Base-by-base conservation (phyloP, 2,797 vertebrate genomes). In the Heterohyrax brucei region DNA sequence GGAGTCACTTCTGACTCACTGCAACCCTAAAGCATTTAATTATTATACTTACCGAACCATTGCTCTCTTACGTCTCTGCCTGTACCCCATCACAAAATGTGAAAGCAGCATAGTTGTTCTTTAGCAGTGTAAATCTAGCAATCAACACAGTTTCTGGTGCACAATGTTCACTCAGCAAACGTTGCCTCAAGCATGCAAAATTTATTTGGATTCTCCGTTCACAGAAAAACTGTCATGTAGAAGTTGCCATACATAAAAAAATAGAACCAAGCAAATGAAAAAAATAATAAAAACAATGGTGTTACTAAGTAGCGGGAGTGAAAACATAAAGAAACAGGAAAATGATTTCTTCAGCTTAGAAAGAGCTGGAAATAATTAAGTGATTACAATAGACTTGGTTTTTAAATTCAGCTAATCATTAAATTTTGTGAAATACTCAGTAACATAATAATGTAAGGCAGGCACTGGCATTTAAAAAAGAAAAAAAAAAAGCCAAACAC, bases 261-360 rank as follows among this genome's bases (percentile, higher is more conserved):
- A 79, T 19, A 87, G 39, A 92, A 59, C 21, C 76, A 92, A 94
- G 33, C 6, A 92, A 68, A 85, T 33, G 28, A 94, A 79, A n/a
- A 94, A 14, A n/a, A 76, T 21, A 78, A 87, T 77, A 61, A 77
- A 86, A 85, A 16, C 13, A 87, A 16, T 24, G 39, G 21, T 66
- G 10, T n/a, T 79, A n/a, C 22, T 70, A 5, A 73, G 64, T 50
- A 9, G 53, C 53, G 10, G 72, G 2, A 88, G 22, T 75, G 4
- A 70, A 8, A 61, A 1, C 9, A 68, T 3, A 44, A 93, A 59
- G 19, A 94, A 88, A 87, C 78, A 75, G 75, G 79, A 91, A 61
- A 82, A 62, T 26, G 50, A 72, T 24, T 10, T 33, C 64, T 28
- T 72, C 28, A 76, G 2, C 50, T 75, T 5, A 12, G 59, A 80